These are phyloP conservation scores for Zonotrichia albicollis DNA, from an alignment of 2,797 vertebrate species.

Conservation along the genomic window DNA sequence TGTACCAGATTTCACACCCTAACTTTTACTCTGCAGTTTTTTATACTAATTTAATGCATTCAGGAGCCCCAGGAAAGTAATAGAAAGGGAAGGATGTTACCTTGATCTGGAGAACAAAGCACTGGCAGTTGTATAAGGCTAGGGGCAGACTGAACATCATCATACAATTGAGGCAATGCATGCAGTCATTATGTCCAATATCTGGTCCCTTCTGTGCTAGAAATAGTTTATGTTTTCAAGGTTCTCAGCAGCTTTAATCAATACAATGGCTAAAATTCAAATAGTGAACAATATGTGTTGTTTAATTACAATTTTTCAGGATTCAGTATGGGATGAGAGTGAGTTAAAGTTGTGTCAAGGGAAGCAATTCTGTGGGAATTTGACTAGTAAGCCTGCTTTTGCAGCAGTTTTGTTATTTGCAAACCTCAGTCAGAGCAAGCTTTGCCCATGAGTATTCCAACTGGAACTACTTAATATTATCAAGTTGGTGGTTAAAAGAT, in stretches of 20 bases:
- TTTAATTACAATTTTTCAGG: background rate
- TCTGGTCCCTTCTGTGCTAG: background rate
- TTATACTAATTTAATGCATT: background rate
- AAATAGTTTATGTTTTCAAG: background rate
- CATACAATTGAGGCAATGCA: background rate
- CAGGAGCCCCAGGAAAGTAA: background rate
- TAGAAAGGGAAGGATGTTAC: background rate
- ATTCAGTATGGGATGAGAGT: background rate
- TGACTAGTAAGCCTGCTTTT: background rate
- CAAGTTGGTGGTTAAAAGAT: background rate
- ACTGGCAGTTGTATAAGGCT: background rate
- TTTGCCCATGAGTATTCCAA: background rate
- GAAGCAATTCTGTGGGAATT: background rate
- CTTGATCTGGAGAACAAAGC: background rate
- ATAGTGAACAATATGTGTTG: background rate
- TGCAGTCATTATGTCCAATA: background rate
- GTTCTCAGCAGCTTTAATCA: background rate
- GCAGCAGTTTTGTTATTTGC: background rate
- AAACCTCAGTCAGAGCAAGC: background rate
- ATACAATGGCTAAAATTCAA: background rate
- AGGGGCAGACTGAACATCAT: background rate
- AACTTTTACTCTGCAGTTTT: background rate
- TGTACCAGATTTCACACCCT: background rate
- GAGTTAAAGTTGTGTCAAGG: background rate
- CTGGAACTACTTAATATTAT: background rate